These are phyloP conservation scores for Oryzias dopingdopingensis DNA, from an alignment of 2,797 vertebrate species.

Conservation along the genomic window DNA sequence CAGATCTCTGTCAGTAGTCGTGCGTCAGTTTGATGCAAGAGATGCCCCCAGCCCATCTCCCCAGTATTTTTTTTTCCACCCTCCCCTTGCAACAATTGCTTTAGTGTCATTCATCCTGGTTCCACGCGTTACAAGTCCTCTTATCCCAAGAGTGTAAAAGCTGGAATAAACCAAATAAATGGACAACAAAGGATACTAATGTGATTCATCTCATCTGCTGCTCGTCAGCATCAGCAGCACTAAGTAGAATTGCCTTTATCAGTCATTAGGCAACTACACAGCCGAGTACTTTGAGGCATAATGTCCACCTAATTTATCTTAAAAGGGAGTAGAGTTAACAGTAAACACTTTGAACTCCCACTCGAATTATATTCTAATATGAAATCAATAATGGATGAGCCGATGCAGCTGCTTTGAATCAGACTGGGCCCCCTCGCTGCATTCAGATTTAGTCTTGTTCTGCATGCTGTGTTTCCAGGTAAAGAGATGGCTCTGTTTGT, in stretches of 20 bases:
- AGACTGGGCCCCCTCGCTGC: conserved; percentile 31
- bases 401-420: conserved; percentile 39
- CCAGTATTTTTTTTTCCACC: conserved; percentile 25
- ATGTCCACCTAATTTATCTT: conserved; percentile 31
- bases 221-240: conserved; percentile 32
- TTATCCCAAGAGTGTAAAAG: conserved; percentile 8
- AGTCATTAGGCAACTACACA: conserved; percentile 35
- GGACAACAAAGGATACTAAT: conserved; percentile 23
- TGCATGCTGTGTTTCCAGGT: conserved; percentile 33
- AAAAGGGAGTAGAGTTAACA: conserved; percentile 45
- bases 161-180: conserved; percentile 21
- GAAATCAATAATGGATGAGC: conserved; percentile 52
- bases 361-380: conserved; percentile 50
- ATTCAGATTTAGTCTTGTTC: conserved; percentile 22
- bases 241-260: conserved; percentile 29
- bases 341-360: conserved; percentile 44
- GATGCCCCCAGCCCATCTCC: conserved; percentile 68
- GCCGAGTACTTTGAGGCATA: conserved; percentile 21
- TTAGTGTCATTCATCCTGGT: conserved; percentile 26
- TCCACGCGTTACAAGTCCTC: conserved; percentile 24
- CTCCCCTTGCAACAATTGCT: conserved; percentile 10
- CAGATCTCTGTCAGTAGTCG: conserved; percentile 79
- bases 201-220: conserved; percentile 50
- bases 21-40: conserved; percentile 92
- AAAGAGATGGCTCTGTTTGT: conserved; percentile 58